A percentile compares a stretch with the other conserved stretches of the same genome.
Conservation (phyloP, 2,888 invertebrate species). For the Hemaris fuciformis region DNA sequence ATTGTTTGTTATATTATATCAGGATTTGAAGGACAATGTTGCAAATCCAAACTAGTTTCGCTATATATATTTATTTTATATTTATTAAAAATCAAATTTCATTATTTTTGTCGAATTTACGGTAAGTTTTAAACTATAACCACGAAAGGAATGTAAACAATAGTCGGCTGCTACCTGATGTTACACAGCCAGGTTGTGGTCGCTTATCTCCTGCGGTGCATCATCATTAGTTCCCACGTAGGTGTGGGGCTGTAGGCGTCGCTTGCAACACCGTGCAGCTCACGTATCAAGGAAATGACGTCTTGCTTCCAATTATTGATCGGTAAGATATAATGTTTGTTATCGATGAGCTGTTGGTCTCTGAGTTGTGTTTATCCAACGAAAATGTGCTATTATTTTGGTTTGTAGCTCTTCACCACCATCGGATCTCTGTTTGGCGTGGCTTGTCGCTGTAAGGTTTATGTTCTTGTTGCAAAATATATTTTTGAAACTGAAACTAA, state of each 20-base stretch:
- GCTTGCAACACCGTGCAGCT: slow-evolving; percentile 22
- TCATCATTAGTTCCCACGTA: slow-evolving; percentile 23
- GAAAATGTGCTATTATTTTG: no score
- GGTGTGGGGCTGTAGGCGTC: slow-evolving; percentile 26
- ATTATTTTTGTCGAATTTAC: no score
- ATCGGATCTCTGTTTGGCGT: no score
- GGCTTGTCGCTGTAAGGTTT: no score
- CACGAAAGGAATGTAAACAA: not conserved
- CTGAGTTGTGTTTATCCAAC: no score
- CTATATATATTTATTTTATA: no score
- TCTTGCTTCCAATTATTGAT: slow-evolving; percentile 4
- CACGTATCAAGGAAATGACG: slow-evolving; percentile 10
- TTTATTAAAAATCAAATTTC: no score
- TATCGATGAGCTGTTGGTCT: not conserved
- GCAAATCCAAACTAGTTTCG: no score
- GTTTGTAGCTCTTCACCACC: no score
- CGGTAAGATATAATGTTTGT: not conserved
- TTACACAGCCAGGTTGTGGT: not conserved
- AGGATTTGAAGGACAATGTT: not conserved
- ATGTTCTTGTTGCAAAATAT: no score
- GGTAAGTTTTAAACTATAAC: not conserved
- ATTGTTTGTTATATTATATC: not conserved
- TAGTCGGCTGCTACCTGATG: not conserved
- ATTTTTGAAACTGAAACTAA: no score
- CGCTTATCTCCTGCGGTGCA: slow-evolving; percentile 9